phyloP scores from a whole-genome alignment of 2,113 vertebrate species.

The Eupsittula cactorum region DNA sequence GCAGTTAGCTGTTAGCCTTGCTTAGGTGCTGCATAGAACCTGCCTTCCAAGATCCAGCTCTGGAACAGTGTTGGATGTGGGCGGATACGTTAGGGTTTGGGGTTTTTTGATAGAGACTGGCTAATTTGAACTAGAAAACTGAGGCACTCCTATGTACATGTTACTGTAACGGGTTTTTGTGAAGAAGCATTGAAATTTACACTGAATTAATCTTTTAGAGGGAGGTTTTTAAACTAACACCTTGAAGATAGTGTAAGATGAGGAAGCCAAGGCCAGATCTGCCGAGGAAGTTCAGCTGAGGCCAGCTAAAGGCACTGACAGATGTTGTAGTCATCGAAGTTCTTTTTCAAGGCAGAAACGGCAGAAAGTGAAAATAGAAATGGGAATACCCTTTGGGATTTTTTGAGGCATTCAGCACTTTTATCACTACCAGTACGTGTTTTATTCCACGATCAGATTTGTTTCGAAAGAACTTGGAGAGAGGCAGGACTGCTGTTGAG shows the following conservation, averaged over 20 bases:
- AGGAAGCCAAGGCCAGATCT: neutral
- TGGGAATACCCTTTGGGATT: neutral
- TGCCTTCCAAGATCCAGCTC: neutral
- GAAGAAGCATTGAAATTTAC: neutral
- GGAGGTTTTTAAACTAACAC: neutral
- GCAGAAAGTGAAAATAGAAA: neutral
- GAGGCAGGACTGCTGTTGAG: neutral
- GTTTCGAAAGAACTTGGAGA: neutral
- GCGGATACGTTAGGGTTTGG: neutral
- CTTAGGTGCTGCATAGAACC: neutral
- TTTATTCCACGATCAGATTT: neutral
- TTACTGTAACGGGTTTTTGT: neutral
- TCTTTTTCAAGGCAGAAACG: neutral
- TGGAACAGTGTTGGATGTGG: neutral
- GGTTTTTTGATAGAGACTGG: neutral
- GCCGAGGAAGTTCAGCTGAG: neutral
- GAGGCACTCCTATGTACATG: accelerated
- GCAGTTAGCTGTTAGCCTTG: neutral
- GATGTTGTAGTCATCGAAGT: neutral
- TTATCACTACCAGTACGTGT: neutral
- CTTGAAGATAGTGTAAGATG: neutral
- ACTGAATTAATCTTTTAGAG: neutral
- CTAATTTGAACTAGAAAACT: neutral
- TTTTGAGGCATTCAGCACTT: neutral
- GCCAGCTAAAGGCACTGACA: neutral